A percentile compares a stretch with the other conserved stretches of the same genome.
Evolutionary conservation across 2,797 vertebrate species (phyloP).

Genomic region (Chromobotia macracanthus): DNA sequence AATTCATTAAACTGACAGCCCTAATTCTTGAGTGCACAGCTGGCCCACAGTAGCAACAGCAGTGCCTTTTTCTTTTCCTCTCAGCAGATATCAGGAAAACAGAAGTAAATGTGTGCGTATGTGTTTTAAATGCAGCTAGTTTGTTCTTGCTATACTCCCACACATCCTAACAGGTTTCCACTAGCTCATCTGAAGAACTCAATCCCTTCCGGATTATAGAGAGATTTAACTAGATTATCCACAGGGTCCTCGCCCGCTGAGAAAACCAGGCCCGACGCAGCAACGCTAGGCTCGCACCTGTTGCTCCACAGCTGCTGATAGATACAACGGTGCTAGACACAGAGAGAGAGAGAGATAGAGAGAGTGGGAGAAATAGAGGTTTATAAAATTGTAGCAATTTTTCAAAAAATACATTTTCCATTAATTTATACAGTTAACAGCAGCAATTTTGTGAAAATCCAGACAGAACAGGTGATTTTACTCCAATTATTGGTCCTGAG

Average conservation of each 20-base stretch:
- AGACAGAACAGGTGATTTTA: conserved; percentile 73
- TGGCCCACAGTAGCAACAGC: conserved; percentile 31
- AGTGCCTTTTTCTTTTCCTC: conserved; percentile 8
- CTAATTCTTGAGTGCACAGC: neutral
- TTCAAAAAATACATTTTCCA: neutral
- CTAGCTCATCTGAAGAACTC: conserved; percentile 82
- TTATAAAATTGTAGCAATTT: conserved; percentile 12
- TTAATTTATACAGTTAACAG: conserved; percentile 56
- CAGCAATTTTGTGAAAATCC: conserved; percentile 72
- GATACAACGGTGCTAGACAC: too few species aligned
- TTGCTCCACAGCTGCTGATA: conserved; percentile 67
- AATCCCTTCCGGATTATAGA: conserved; percentile 83
- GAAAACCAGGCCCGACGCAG: conserved; percentile 77
- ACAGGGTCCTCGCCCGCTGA: conserved; percentile 71
- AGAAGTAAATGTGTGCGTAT: conserved; percentile 64
- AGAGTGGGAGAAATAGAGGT: conserved; percentile 33
- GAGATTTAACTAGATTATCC: conserved; percentile 83
- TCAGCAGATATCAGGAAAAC: conserved; percentile 43
- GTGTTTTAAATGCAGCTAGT: conserved; percentile 68
- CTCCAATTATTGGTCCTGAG: conserved; percentile 6
- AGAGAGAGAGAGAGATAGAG: conserved; percentile 51
- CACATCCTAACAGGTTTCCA: conserved; percentile 77
- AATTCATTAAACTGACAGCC: neutral
- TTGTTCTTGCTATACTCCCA: conserved; percentile 74
- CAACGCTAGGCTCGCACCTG: conserved; percentile 81